Evolutionary conservation across 2,888 invertebrate species (phyloP).

Genomic region (Polia nebulosa): DNA sequence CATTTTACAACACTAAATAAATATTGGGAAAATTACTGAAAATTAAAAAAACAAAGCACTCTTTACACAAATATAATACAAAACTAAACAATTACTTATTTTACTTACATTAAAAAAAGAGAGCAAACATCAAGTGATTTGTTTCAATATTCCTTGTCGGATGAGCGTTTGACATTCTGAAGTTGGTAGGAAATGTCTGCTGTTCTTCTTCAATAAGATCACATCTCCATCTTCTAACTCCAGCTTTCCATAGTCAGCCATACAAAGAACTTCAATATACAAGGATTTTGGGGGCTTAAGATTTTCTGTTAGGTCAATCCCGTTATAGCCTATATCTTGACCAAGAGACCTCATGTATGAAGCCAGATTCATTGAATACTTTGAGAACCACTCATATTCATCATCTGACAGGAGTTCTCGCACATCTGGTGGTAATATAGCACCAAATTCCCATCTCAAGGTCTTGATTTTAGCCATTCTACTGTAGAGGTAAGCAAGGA

Average conservation of each 20-base stretch:
- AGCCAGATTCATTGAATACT: constrained; percentile 96
- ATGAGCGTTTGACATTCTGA: constrained; percentile 97
- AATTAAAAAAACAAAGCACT: not conserved
- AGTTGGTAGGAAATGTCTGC: constrained; percentile 97
- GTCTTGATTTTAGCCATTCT: constrained; percentile 95
- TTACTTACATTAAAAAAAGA: constrained; percentile 3
- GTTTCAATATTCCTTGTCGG: constrained; percentile 96
- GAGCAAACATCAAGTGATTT: constrained; percentile 86
- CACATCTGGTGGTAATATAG: constrained; percentile 96
- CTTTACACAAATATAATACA: constrained; percentile 20
- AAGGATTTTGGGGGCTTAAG: constrained; percentile 97
- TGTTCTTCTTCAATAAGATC: constrained; percentile 96
- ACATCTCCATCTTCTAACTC: constrained; percentile 98
- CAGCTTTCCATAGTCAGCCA: constrained; percentile 97
- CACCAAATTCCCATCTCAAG: constrained; percentile 99
- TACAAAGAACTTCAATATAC: constrained; percentile 97
- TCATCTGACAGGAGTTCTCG: constrained; percentile 94
- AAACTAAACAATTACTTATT: constrained; percentile 9
- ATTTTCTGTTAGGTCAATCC: constrained; percentile 96
- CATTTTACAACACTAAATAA: no score
- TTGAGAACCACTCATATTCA: constrained; percentile 97
- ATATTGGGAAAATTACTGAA: not conserved
- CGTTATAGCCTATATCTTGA: constrained; percentile 92
- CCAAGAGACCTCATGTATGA: constrained; percentile 97
- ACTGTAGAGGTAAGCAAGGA: constrained; percentile 96